A percentile compares a stretch with the other conserved stretches of the same genome.
Evolutionary conservation across 2,113 vertebrate species (phyloP).

Genomic region (Microcebus ravelobensis): DNA sequence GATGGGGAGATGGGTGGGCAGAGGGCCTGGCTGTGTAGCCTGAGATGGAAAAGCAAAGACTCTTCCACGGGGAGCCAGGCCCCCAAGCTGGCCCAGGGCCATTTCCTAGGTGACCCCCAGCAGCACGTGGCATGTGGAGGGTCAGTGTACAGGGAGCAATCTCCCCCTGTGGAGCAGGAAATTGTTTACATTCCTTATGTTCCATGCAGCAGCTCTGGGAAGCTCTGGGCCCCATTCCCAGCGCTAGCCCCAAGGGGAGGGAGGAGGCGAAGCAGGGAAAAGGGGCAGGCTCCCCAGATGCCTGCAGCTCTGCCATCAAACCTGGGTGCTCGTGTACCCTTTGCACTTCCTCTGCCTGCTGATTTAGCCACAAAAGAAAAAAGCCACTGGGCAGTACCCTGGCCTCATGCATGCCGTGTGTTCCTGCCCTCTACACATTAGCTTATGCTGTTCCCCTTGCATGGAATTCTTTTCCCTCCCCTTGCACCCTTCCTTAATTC

Average conservation of each 20-base stretch:
- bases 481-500: not conserved
- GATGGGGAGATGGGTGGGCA: not conserved
- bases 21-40: not conserved
- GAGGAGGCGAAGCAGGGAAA: not conserved
- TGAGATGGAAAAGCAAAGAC: not conserved
- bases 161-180: constrained; percentile 79
- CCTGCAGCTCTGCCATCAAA: not conserved
- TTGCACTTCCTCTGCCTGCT: not conserved
- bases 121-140: constrained; percentile 46
- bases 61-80: not conserved
- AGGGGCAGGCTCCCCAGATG: not conserved
- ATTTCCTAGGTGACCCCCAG: constrained; percentile 70
- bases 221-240: constrained; percentile 64
- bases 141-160: constrained; percentile 62
- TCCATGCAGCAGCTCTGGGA: constrained; percentile 61
- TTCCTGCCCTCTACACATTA: not conserved
- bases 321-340: not conserved
- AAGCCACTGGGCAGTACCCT: not conserved
- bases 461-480: not conserved
- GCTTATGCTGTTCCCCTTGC: not conserved
- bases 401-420: not conserved
- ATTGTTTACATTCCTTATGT: constrained; percentile 83
- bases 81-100: not conserved
- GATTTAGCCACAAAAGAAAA: not conserved
- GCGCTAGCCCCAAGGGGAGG: constrained; percentile 34